These are phyloP conservation scores for Sycon ciliatum DNA, from an alignment of 37 sponge, comb jelly and placozoan genomes.

Conservation along the genomic window DNA sequence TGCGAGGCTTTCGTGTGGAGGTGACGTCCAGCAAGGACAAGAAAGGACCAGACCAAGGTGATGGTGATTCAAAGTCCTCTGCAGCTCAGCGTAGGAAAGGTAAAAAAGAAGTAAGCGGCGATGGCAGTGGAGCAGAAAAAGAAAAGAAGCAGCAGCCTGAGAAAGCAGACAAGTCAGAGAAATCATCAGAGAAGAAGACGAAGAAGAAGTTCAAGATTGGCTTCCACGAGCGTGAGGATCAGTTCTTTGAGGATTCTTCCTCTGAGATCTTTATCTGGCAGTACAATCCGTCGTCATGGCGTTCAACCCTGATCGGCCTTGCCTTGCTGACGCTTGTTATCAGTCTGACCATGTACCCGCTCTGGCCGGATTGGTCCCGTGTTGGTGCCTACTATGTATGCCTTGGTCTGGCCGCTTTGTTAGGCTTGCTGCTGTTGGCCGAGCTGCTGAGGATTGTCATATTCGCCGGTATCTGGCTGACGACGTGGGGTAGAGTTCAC, in stretches of 20 bases:
- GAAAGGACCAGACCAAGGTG: neutral
- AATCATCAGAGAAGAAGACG: constrained; percentile 11
- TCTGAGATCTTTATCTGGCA: constrained; percentile 54
- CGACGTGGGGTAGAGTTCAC: constrained; percentile 29
- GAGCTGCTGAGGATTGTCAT: no score
- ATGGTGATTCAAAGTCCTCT: neutral
- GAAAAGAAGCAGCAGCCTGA: neutral
- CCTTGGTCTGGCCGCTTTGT: constrained; percentile 19
- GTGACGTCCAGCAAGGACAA: constrained; percentile 25
- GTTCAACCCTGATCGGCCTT: constrained; percentile 39
- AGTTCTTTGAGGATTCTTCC: constrained; percentile 27
- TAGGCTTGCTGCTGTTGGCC: constrained; percentile 41
- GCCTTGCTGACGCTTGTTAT: constrained; percentile 30
- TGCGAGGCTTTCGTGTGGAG: constrained; percentile 33
- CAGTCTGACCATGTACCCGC: constrained; percentile 41
- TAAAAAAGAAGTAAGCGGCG: neutral
- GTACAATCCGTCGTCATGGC: constrained; percentile 42
- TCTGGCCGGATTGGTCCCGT: constrained; percentile 62
- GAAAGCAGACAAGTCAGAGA: neutral
- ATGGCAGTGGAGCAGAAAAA: constrained; percentile 27
- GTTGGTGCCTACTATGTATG: constrained; percentile 43
- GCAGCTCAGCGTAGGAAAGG: neutral
- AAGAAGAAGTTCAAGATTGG: constrained; percentile 46
- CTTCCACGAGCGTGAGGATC: constrained; percentile 34
- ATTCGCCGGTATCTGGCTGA: constrained; percentile 22